phyloP scores from a whole-genome alignment of 2,113 vertebrate species.

The Otus sunia region DNA sequence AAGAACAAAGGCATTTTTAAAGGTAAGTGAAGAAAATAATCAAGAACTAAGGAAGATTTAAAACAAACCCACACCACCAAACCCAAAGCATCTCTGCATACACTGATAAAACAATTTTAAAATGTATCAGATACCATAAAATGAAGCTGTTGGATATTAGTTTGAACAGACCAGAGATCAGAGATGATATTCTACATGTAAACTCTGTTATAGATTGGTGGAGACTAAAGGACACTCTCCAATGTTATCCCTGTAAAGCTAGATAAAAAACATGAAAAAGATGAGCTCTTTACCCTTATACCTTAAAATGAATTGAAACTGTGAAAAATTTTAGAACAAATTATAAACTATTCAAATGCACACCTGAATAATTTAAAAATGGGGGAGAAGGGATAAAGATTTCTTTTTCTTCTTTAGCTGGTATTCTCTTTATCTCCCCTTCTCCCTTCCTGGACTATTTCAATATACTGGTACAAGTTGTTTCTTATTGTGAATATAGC shows the following conservation, averaged over 20 bases:
- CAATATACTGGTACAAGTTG: neutral
- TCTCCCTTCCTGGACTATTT: neutral
- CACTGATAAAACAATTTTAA: neutral
- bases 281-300: neutral
- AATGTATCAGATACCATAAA: neutral
- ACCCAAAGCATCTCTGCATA: neutral
- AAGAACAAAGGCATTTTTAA: conserved; percentile 38
- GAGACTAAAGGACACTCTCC: neutral
- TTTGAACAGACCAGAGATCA: neutral
- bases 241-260: neutral
- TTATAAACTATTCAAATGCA: neutral
- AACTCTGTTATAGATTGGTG: neutral
- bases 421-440: neutral
- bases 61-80: neutral
- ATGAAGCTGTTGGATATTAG: neutral
- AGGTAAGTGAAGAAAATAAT: conserved; percentile 31
- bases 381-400: accelerated
- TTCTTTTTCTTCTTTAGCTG: accelerated
- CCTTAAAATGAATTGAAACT: neutral
- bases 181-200: neutral
- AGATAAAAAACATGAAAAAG: neutral
- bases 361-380: neutral
- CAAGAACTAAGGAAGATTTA: neutral
- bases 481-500: neutral
- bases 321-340: neutral